Conservation (phyloP, 2,113 vertebrate species). For the Equus przewalskii region DNA sequence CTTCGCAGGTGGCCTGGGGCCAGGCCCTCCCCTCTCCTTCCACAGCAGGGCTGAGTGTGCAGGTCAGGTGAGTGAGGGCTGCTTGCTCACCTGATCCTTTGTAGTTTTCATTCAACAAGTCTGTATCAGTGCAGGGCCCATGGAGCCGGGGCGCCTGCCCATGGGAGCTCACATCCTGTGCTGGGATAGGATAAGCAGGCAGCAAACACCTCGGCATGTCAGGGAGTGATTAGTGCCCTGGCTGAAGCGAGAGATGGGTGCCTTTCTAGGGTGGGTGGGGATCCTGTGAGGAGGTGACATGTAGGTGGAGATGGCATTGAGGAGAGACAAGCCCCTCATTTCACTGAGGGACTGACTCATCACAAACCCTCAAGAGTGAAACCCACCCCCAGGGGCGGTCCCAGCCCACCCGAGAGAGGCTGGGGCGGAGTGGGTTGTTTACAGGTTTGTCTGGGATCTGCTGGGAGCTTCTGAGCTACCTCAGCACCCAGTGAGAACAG, state of each 20-base stretch:
- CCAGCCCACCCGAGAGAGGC: background rate
- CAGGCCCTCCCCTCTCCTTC: background rate
- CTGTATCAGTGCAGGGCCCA: background rate
- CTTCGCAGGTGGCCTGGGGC: background rate
- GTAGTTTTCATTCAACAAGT: background rate
- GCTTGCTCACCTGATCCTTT: background rate
- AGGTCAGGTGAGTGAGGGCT: background rate
- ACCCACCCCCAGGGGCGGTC: background rate
- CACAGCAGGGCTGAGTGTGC: background rate
- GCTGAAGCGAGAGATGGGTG: background rate
- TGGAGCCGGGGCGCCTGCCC: background rate
- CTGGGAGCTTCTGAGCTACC: background rate
- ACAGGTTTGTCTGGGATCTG: background rate
- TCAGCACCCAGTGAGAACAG: background rate
- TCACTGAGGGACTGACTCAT: background rate
- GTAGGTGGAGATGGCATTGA: background rate
- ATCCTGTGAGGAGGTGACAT: background rate
- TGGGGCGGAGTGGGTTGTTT: background rate
- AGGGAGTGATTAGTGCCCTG: background rate
- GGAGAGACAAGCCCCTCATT: background rate
- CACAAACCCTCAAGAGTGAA: background rate
- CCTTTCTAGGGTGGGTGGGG: accelerated
- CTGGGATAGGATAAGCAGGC: background rate
- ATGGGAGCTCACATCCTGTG: background rate
- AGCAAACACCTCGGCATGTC: no score